Conservation (phyloP, 2,797 vertebrate species). For the Mus spretus region DNA sequence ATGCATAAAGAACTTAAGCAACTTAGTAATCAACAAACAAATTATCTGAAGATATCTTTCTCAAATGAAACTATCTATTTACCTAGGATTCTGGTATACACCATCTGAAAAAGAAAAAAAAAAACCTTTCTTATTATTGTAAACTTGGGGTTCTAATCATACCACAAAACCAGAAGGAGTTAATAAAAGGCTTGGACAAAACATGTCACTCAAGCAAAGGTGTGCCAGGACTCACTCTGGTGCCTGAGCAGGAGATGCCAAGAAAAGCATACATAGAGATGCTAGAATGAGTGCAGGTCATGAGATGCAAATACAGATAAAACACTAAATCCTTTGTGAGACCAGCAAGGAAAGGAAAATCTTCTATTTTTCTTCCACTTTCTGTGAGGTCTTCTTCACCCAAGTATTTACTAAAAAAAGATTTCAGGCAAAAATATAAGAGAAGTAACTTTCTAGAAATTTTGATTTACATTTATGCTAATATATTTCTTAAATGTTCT, state of each 20-base stretch:
- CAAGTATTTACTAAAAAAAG: background rate
- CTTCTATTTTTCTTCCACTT: background rate
- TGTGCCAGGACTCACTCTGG: background rate
- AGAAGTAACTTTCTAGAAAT: slow-evolving; percentile 42
- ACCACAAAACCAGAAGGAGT: background rate
- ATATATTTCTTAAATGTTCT: background rate
- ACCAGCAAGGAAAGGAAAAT: background rate
- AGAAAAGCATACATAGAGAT: background rate
- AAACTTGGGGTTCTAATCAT: background rate
- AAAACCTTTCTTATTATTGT: too few species aligned
- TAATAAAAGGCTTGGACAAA: background rate
- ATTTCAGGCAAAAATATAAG: background rate
- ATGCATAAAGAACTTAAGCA: background rate
- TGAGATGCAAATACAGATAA: background rate
- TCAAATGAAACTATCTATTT: background rate
- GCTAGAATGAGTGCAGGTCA: background rate
- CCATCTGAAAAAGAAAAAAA: background rate
- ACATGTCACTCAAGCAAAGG: background rate
- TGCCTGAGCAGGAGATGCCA: background rate
- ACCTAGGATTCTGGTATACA: background rate
- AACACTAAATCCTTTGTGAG: background rate
- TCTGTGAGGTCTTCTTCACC: background rate
- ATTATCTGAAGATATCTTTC: background rate
- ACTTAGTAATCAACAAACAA: background rate
- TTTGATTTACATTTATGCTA: background rate